Evolutionary conservation across 2,888 invertebrate species (phyloP).

Genomic region (Clepsis dumicolana): DNA sequence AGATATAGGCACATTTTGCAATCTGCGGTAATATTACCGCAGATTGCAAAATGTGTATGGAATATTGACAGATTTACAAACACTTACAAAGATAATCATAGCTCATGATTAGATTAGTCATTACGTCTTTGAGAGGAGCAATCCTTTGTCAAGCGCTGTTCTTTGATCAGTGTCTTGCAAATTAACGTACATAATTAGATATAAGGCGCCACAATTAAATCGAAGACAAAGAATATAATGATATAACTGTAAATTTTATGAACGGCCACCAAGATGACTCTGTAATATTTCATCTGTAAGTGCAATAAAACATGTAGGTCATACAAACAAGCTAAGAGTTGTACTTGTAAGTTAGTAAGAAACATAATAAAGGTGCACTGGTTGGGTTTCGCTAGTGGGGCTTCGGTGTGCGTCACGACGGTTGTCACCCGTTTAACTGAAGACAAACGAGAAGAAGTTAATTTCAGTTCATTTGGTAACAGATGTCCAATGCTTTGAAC

Average conservation of each 20-base stretch:
- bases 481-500: too few species aligned
- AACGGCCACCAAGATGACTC: neutral
- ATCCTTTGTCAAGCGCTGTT: too few species aligned
- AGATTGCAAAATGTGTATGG: neutral
- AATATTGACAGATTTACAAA: too few species aligned
- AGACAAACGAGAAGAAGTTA: neutral
- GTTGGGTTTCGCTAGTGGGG: slow-evolving; percentile 28
- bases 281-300: neutral
- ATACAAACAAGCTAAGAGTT: slow-evolving; percentile 39
- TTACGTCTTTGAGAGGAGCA: too few species aligned
- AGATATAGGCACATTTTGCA: neutral
- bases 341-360: slow-evolving; percentile 30
- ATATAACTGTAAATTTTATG: too few species aligned
- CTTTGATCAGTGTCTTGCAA: too few species aligned
- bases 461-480: neutral
- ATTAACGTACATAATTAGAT: too few species aligned
- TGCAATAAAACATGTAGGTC: slow-evolving; percentile 24
- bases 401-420: slow-evolving; percentile 43
- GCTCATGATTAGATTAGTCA: too few species aligned
- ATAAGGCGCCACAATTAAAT: too few species aligned
- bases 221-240: too few species aligned
- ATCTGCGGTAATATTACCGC: too few species aligned
- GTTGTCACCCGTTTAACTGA: neutral
- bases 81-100: too few species aligned
- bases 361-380: slow-evolving; percentile 27